These are phyloP conservation scores for Cettia cetti DNA, from an alignment of 2,113 vertebrate genomes.

Conservation along the genomic window DNA sequence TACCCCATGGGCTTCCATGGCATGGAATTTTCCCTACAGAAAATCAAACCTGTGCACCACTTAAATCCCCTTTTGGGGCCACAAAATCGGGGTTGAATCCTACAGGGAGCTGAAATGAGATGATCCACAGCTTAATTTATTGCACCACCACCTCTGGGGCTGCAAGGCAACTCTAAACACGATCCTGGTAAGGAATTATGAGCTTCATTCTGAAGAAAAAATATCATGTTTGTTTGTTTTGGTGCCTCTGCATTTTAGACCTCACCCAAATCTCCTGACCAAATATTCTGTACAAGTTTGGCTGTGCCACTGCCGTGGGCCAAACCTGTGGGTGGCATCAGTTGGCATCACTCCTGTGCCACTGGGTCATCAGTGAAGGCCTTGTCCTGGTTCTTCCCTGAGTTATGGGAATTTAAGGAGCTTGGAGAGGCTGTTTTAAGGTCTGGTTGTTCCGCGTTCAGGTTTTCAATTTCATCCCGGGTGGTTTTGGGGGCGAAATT, in stretches of 20 bases:
- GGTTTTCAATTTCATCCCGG: neutral
- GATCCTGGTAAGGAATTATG: neutral
- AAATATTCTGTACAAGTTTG: neutral
- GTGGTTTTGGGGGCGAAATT: neutral
- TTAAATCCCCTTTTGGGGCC: neutral
- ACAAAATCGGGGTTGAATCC: neutral
- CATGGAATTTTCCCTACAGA: neutral
- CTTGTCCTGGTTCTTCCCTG: neutral
- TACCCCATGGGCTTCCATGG: neutral
- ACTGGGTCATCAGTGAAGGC: neutral
- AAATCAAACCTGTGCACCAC: neutral
- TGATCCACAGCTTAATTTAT: neutral
- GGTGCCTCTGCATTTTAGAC: neutral
- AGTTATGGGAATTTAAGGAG: neutral
- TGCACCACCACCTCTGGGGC: neutral
- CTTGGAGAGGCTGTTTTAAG: neutral
- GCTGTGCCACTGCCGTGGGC: neutral
- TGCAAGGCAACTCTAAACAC: neutral
- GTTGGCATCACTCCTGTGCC: neutral
- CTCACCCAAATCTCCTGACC: neutral
- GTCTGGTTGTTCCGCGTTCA: neutral
- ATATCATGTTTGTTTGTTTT: neutral
- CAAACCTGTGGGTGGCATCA: neutral
- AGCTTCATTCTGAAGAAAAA: neutral
- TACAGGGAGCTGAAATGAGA: neutral